A percentile compares a stretch with the other conserved stretches of the same genome.
Evolutionary conservation across 1,140 invertebrate genomes (phyloP).

Genomic region (Penaeus vannamei): DNA sequence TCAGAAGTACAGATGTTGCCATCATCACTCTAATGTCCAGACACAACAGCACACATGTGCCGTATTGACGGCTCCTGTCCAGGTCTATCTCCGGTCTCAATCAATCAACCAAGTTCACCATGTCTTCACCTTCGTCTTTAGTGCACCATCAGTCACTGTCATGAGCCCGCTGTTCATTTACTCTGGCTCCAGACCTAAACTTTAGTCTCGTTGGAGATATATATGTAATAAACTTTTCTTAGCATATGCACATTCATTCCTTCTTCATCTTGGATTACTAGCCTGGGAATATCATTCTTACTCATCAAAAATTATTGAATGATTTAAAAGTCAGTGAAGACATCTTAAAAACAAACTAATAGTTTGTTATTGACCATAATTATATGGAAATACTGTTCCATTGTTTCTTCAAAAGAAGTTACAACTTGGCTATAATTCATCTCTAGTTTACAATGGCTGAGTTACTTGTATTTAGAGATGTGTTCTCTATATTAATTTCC

Average conservation of each 20-base stretch:
- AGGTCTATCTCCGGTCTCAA: conserved; percentile 11
- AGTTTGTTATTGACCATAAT: too few relatives aligned
- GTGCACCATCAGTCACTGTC: conserved; percentile 8
- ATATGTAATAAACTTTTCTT: too few relatives aligned
- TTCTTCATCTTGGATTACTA: not conserved
- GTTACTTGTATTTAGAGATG: too few relatives aligned
- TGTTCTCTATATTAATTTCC: conserved; percentile 10
- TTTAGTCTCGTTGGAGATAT: too few relatives aligned
- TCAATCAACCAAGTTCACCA: conserved; percentile 10
- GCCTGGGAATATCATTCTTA: too few relatives aligned
- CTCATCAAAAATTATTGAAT: too few relatives aligned
- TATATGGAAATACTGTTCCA: too few relatives aligned
- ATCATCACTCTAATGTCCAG: not conserved
- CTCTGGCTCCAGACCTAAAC: not conserved
- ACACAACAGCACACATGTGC: not conserved
- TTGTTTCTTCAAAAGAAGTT: too few relatives aligned
- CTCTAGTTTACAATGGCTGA: too few relatives aligned
- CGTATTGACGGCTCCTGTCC: not conserved
- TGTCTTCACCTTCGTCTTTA: conserved; percentile 25
- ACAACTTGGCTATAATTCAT: too few relatives aligned
- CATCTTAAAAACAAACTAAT: too few relatives aligned
- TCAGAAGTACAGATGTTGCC: conserved; percentile 33
- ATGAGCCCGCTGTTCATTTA: not conserved
- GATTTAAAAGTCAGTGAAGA: too few relatives aligned
- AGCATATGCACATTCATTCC: conserved; percentile 13